Conservation (phyloP, 2,888 invertebrate species). For the Neoascia interrupta region DNA sequence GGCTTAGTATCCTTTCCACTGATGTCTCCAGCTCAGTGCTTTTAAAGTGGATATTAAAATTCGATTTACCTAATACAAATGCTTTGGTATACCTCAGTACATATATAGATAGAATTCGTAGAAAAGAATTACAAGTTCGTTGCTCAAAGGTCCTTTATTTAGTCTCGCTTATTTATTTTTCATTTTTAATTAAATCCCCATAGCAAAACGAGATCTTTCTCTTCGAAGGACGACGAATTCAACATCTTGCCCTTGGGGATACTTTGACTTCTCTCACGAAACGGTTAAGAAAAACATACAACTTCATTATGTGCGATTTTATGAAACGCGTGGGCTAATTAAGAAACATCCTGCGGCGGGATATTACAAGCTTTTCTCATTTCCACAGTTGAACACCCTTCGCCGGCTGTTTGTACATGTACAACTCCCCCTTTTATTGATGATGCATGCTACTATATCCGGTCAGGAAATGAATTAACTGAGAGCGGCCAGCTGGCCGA, state of each 20-base stretch:
- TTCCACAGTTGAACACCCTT: slow-evolving; percentile 13
- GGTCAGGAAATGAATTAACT: slow-evolving; percentile 27
- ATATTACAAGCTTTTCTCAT: slow-evolving; percentile 32
- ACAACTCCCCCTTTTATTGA: not conserved
- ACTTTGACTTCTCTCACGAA: not conserved
- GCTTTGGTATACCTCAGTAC: no score
- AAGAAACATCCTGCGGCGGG: slow-evolving; percentile 42
- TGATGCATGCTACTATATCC: slow-evolving; percentile 14
- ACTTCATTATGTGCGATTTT: no score
- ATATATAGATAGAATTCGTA: no score
- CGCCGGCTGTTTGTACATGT: not conserved
- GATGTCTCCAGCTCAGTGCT: no score
- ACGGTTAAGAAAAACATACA: not conserved
- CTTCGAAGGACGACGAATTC: slow-evolving; percentile 13
- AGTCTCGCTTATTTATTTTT: slow-evolving; percentile 42
- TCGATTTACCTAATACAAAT: no score
- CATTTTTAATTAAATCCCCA: slow-evolving; percentile 45
- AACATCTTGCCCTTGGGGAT: not conserved
- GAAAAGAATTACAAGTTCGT: no score
- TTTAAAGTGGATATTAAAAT: slow-evolving; percentile 15
- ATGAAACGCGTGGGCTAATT: slow-evolving; percentile 27
- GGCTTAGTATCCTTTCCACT: no score
- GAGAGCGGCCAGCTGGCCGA: no score
- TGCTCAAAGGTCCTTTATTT: no score
- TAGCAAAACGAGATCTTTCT: no score